A percentile compares a stretch with the other conserved stretches of the same genome.
phyloP scores from a whole-genome alignment of 2,113 vertebrate species.

The Crotophaga sulcirostris region DNA sequence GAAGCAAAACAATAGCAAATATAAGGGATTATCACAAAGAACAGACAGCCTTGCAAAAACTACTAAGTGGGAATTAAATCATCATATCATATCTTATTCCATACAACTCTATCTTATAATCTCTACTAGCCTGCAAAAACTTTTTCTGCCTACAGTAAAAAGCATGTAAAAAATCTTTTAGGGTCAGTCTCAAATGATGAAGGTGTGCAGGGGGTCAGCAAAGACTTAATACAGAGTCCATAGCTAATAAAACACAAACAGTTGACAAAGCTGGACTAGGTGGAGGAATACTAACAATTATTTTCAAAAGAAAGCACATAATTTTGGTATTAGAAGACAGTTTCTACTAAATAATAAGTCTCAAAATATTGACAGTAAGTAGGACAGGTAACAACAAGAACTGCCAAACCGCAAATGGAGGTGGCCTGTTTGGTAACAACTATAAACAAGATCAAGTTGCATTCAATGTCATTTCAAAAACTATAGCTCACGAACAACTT shows the following conservation, averaged over 20 bases:
- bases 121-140: not conserved
- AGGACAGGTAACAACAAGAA: not conserved
- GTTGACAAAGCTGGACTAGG: not conserved
- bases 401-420: not conserved
- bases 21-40: constrained; percentile 48
- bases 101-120: not conserved
- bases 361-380: not conserved
- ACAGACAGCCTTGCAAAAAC: constrained; percentile 13
- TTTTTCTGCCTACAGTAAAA: not conserved
- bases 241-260: not conserved
- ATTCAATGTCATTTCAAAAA: not conserved
- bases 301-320: not conserved
- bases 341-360: not conserved
- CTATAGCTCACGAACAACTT: not conserved
- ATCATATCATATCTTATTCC: not conserved
- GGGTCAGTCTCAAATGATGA: not conserved
- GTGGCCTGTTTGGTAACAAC: not conserved
- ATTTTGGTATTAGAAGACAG: not conserved
- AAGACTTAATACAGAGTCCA: not conserved
- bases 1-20: constrained; percentile 52
- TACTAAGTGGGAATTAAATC: not conserved
- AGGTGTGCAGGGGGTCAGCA: not conserved
- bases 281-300: not conserved
- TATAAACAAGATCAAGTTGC: not conserved
- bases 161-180: not conserved